Base-by-base conservation (phyloP, 2,797 vertebrate species). In the Cephalopachus bancanus region DNA sequence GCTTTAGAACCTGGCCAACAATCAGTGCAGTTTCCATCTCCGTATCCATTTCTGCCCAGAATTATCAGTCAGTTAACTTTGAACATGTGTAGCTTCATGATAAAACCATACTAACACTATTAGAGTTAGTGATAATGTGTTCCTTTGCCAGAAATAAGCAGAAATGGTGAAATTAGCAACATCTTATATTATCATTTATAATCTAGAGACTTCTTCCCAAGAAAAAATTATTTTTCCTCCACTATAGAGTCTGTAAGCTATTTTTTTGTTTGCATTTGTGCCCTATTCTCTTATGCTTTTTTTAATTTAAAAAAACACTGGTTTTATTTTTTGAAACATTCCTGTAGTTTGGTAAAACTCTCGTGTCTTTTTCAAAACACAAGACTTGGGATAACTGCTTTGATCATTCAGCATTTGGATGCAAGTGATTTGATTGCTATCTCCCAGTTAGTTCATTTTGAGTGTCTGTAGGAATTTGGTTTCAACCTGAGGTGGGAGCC, bases 91-190 rank as follows among this genome's bases (percentile, higher is more conserved):
- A 6, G 2, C 10, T 7, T 69, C 89, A 92, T 20, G 3, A 28
- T 76, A 55, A 97, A 71, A 10, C 3, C 10, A 88, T 3, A 53
- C 6, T 90, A 44, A 91, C 26, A 19, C 49, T 80, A 30, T 74
- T 55, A 33, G 3, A 78, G 12, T 78, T 80, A 80, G 17, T 78
- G 72, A 59, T 24, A 44, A 17, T 9, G 8, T 55, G 59, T 79
- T 94, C 24, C n/a, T 91, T 95, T 97, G 30, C 71, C 89, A 95
- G 85, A 97, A 96, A 85, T 84, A 12, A 93, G 72, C 30, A 75
- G 37, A n/a, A 89, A 93, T 93, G 14, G 20, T 80, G 22, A 89
- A 92, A 76, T 79, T 16, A 67, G 57, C 14, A 53, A 62, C 10
- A n/a, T 49, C 59, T 94, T 74, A 17, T 71, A 14, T 80, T 69